Evolutionary conservation across 2,888 invertebrate species (phyloP).

Genomic region (Cosmorhoe ocellata): DNA sequence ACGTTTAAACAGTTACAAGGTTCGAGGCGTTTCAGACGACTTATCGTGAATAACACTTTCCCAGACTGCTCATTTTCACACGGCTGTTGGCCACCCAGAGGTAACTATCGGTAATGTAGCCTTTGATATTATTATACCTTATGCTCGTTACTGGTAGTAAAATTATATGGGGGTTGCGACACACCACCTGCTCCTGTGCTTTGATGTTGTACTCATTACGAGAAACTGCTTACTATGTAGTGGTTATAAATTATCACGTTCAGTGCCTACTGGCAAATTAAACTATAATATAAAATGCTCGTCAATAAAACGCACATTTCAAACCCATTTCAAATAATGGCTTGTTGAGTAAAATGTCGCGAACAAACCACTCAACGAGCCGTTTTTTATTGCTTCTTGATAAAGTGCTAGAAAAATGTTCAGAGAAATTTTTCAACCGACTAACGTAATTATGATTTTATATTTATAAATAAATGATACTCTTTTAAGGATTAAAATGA

Average conservation of each 20-base stretch:
- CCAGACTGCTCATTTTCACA: conserved; percentile 33
- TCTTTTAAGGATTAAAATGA: too few species aligned
- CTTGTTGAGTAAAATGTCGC: too few species aligned
- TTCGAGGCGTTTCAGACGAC: conserved; percentile 22
- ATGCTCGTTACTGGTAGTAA: conserved; percentile 19
- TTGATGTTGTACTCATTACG: conserved; percentile 20
- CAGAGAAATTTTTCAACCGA: too few species aligned
- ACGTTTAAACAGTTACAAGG: conserved; percentile 24
- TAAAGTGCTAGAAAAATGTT: neutral
- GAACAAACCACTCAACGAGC: too few species aligned
- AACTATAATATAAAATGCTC: neutral
- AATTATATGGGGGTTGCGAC: conserved; percentile 25
- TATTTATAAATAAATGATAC: too few species aligned
- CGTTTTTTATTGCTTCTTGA: neutral
- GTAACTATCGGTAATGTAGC: conserved; percentile 17
- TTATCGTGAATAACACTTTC: conserved; percentile 30
- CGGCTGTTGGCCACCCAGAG: conserved; percentile 12
- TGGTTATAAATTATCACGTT: conserved; percentile 11
- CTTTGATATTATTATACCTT: conserved; percentile 12
- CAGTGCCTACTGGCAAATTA: neutral
- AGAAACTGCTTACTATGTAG: conserved; percentile 15
- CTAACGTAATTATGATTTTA: neutral
- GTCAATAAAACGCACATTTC: neutral
- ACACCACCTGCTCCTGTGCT: conserved; percentile 10
- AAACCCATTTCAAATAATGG: neutral